Base-by-base conservation (phyloP, 2,888 invertebrate genomes). In the Macaria notata region DNA sequence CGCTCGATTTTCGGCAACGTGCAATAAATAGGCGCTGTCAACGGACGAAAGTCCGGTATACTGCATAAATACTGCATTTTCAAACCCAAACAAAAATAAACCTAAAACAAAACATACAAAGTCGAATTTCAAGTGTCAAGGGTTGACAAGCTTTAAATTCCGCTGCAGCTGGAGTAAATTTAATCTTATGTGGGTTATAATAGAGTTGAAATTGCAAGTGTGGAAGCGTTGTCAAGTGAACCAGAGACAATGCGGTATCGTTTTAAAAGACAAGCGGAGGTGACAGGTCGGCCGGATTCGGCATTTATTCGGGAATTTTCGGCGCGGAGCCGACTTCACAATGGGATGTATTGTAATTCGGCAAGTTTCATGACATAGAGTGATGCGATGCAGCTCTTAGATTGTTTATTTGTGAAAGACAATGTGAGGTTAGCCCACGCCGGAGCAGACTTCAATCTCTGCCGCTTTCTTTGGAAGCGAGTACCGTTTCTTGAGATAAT, bases 191-290 rank as follows among this genome's bases (percentile, higher is more conserved):
- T 0, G 1, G 1, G 7, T 9, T 8, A 9, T 0, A 38, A 43
- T 61, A 61, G 49, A 49, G 58, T 52, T n/a, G 1, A 48, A 53
- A 59, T 44, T 47, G 0, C n/a, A 30, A 4, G 3, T 47, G 53
- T 54, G 39, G 33, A 6, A 33, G 9, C 9, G n/a, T 30, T 58
- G 51, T 49, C 54, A 54, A 43, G 50, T 59, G 48, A 52, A 51
- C 63, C 49, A 70, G 74, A 86, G 84, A 87, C 88, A 88, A 87
- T 86, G 83, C 83, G 73, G 70, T 81, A 82, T 82, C 80, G 82
- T 82, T 87, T 87, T 84, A 82, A 82, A 83, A 81, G 83, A 84
- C 85, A 86, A 81, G 81, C 75, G 73, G 75, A 83, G 84, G 86
- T 86, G 86, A 87, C 86, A 85, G 84, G 63, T 65, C 63, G 72